A percentile compares a stretch with the other conserved stretches of the same genome.
Conservation (phyloP, 2,888 invertebrate species). For the Drosophila cognata region DNA sequence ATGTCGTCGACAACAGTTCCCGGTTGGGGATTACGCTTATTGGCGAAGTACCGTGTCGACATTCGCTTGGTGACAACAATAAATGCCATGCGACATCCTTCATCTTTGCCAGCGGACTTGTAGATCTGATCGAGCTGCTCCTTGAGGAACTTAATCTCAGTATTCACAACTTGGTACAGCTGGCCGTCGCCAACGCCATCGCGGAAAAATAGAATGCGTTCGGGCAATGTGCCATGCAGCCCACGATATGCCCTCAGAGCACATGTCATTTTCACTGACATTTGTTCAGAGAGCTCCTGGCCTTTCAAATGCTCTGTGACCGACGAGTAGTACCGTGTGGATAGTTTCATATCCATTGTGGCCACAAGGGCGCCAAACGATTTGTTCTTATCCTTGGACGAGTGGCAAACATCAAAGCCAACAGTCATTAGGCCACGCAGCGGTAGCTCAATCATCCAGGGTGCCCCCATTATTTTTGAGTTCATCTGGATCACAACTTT, state of each 20-base stretch:
- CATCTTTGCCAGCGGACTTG: slow-evolving; percentile 82
- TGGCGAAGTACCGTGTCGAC: slow-evolving; percentile 90
- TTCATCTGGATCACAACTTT: slow-evolving; percentile 97
- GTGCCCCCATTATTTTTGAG: too few species aligned
- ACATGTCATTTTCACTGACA: slow-evolving; percentile 87
- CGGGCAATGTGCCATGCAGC: slow-evolving; percentile 86
- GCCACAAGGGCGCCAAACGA: slow-evolving; percentile 93
- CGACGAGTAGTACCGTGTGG: slow-evolving; percentile 90
- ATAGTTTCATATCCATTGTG: slow-evolving; percentile 86
- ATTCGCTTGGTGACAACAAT: slow-evolving; percentile 96
- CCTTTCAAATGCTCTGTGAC: slow-evolving; percentile 90
- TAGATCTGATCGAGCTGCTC: slow-evolving; percentile 87
- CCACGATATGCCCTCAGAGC: slow-evolving; percentile 80
- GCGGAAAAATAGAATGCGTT: slow-evolving; percentile 92
- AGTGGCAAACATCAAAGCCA: too few species aligned
- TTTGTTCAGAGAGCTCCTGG: slow-evolving; percentile 91
- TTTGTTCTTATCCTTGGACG: slow-evolving; percentile 87
- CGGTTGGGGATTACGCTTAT: slow-evolving; percentile 90
- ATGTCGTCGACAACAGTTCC: slow-evolving; percentile 95
- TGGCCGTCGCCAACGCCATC: slow-evolving; percentile 98
- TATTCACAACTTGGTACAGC: slow-evolving; percentile 90
- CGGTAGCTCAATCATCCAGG: too few species aligned
- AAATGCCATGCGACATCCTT: slow-evolving; percentile 88
- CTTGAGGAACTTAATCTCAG: slow-evolving; percentile 89
- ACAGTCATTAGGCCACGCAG: too few species aligned